Percentiles rank a stretch among this genome's conserved stretches.
phyloP scores from a whole-genome alignment of 2,113 vertebrate genomes.

The Craseonycteris thonglongyai region DNA sequence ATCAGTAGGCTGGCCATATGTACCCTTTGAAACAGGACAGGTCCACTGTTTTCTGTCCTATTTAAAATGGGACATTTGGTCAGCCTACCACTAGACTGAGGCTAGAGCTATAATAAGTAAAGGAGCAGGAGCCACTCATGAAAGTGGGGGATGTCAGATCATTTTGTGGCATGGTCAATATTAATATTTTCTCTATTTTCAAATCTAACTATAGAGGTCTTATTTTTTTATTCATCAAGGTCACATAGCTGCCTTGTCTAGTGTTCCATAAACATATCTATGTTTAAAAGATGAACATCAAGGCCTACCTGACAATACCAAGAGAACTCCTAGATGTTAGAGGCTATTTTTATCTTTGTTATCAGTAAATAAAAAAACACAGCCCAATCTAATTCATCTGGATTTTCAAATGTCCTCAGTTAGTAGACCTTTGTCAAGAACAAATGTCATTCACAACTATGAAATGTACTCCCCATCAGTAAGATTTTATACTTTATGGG shows the following conservation, averaged over 20 bases:
- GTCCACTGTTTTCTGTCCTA: too few relatives aligned
- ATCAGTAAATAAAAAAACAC: background rate
- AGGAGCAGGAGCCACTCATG: background rate
- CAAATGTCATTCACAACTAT: background rate
- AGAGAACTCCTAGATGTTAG: background rate
- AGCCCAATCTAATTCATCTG: background rate
- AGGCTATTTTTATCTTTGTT: background rate
- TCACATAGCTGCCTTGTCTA: background rate
- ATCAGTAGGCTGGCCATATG: too few relatives aligned
- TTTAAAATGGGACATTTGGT: too few relatives aligned
- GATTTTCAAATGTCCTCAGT: background rate
- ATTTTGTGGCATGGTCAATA: background rate
- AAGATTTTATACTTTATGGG: background rate
- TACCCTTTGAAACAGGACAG: too few relatives aligned
- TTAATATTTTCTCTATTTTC: background rate
- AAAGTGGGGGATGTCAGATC: background rate
- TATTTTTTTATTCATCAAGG: background rate
- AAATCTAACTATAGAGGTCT: background rate
- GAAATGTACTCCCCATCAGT: background rate
- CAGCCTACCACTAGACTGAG: too few relatives aligned
- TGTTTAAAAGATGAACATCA: background rate
- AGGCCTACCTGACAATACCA: background rate
- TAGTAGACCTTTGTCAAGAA: background rate
- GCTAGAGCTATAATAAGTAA: background rate
- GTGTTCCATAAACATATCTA: background rate